A percentile compares a stretch with the other conserved stretches of the same genome.
These are phyloP conservation scores for Sylvia atricapilla DNA, from an alignment of 2,113 vertebrate species.

Conservation along the genomic window DNA sequence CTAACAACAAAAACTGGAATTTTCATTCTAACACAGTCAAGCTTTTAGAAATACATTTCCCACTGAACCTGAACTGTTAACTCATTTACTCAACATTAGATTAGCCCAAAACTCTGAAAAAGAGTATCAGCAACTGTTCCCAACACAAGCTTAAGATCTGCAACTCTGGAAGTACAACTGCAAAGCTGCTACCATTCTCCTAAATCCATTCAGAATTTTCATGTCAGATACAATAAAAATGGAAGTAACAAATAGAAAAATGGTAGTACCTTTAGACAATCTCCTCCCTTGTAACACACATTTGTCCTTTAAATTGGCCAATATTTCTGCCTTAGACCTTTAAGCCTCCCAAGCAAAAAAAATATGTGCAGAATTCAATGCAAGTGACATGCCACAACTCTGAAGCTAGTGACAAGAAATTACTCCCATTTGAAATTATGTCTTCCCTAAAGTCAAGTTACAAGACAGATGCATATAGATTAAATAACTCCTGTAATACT, in stretches of 20 bases:
- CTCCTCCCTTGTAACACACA: neutral
- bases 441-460: neutral
- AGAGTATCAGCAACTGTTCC: constrained; percentile 15
- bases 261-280: neutral
- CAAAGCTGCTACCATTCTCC: constrained; percentile 48
- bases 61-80: neutral
- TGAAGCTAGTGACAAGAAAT: neutral
- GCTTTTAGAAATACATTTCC: neutral
- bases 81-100: neutral
- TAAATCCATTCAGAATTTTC: neutral
- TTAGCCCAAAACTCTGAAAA: neutral
- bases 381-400: neutral
- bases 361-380: neutral
- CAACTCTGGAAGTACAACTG: neutral
- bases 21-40: neutral
- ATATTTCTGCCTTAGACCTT: neutral
- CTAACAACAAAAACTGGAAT: neutral
- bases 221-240: neutral
- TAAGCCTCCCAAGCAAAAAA: neutral
- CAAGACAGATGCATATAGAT: neutral
- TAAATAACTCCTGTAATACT: neutral
- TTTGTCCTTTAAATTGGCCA: neutral
- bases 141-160: constrained; percentile 46
- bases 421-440: neutral
- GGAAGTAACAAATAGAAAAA: neutral